Percentiles rank a stretch among this genome's conserved stretches.
phyloP scores from a whole-genome alignment of 2,113 vertebrate genomes.

The Colinus virginianus region DNA sequence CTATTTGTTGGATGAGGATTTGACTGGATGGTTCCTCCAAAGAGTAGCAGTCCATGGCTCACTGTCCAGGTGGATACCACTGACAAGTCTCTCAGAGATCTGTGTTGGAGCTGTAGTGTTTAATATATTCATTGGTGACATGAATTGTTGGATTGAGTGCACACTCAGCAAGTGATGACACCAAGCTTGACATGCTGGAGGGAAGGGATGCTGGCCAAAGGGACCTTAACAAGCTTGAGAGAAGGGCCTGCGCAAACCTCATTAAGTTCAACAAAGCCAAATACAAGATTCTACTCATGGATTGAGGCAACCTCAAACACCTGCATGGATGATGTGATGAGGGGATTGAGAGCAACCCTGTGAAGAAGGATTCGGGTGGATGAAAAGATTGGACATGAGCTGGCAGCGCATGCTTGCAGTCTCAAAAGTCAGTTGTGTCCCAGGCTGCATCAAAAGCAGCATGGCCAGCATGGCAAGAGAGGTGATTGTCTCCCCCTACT shows the following conservation, averaged over 20 bases:
- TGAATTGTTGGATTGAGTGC: background rate
- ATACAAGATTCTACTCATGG: background rate
- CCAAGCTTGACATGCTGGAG: background rate
- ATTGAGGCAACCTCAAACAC: background rate
- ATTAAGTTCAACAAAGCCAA: background rate
- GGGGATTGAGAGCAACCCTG: background rate
- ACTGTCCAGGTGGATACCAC: background rate
- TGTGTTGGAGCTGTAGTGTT: background rate
- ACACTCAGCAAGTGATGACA: background rate
- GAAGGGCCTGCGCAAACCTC: background rate
- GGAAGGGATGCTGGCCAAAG: background rate
- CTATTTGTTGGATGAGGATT: background rate
- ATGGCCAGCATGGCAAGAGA: background rate
- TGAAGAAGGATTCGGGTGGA: background rate
- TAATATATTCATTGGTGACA: background rate
- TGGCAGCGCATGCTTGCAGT: background rate
- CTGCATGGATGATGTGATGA: background rate
- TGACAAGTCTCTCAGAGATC: background rate
- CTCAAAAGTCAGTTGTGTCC: background rate
- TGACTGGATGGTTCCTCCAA: background rate
- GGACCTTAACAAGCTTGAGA: background rate
- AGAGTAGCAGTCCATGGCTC: background rate
- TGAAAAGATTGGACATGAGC: background rate
- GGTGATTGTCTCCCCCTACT: background rate
- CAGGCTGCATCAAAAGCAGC: background rate